Percentiles rank a stretch among this genome's conserved stretches.
phyloP scores from a whole-genome alignment of 2,888 invertebrate species.

The Cartodere bifasciata region DNA sequence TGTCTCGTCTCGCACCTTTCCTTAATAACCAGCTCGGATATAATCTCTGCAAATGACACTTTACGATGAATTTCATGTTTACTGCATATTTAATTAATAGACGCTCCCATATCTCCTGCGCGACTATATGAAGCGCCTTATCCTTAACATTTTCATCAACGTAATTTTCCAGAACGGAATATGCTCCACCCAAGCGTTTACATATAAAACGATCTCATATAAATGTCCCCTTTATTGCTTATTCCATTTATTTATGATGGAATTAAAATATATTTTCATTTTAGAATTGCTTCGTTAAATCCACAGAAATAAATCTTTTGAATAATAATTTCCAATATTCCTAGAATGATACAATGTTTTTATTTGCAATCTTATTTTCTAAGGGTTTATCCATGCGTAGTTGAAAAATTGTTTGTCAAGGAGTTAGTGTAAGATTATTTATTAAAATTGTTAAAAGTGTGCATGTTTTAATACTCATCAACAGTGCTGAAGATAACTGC shows the following conservation, averaged over 20 bases:
- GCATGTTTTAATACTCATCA: no score
- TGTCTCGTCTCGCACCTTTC: constrained; percentile 1
- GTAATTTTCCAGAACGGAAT: constrained; percentile 16
- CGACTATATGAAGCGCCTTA: no score
- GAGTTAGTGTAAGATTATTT: no score
- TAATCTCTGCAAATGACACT: constrained; percentile 30
- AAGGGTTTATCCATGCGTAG: no score
- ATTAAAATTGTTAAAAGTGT: no score
- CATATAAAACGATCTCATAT: constrained; percentile 11
- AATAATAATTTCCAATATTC: no score
- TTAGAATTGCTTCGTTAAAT: no score
- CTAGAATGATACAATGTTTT: no score
- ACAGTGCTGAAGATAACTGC: no score
- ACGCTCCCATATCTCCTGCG: constrained; percentile 16
- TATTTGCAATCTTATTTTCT: no score
- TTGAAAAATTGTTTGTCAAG: no score
- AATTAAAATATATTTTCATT: constrained; percentile 1
- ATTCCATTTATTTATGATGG: neutral
- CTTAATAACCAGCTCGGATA: constrained; percentile 22
- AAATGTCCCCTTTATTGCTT: neutral
- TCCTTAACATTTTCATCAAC: constrained; percentile 23
- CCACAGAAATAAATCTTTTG: no score
- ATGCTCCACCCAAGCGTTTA: constrained; percentile 10
- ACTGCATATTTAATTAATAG: constrained; percentile 34
- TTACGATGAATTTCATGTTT: constrained; percentile 32